Conservation (phyloP, 2,113 vertebrate species). For the Amphiprion percula region DNA sequence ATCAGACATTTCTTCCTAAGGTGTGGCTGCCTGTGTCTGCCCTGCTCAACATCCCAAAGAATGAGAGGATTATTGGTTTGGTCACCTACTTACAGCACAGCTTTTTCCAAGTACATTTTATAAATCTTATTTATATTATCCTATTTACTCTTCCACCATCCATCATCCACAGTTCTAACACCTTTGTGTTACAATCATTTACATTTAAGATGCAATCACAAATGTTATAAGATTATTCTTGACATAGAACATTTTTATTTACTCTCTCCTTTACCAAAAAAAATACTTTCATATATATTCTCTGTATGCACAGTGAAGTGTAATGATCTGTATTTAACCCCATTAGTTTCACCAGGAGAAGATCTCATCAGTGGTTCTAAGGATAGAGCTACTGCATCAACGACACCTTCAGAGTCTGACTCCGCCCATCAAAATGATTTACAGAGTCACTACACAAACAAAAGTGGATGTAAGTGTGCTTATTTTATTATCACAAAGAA, state of each 20-base stretch:
- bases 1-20: neutral
- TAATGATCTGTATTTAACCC: neutral
- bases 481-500: neutral
- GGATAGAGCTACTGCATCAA: slow-evolving; percentile 51
- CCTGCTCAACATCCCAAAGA: slow-evolving; percentile 17
- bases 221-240: too few relatives aligned
- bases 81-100: slow-evolving; percentile 47
- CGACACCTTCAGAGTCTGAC: neutral
- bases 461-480: slow-evolving; percentile 13
- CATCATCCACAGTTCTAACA: neutral
- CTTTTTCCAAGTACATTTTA: slow-evolving; percentile 63
- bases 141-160: neutral
- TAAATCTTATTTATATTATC: too few relatives aligned
- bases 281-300: neutral
- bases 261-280: too few relatives aligned
- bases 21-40: slow-evolving; percentile 55
- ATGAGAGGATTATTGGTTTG: slow-evolving; percentile 43
- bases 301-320: neutral
- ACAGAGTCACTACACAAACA: neutral
- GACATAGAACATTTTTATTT: too few relatives aligned
- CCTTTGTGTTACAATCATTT: neutral
- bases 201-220: neutral
- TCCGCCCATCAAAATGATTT: slow-evolving; percentile 52
- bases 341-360: slow-evolving; percentile 24
- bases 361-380: slow-evolving; percentile 57